Percentiles rank a stretch among this genome's conserved stretches.
These are phyloP conservation scores for Drosophila jambulina DNA, from an alignment of 1,140 invertebrate genomes.

Conservation along the genomic window DNA sequence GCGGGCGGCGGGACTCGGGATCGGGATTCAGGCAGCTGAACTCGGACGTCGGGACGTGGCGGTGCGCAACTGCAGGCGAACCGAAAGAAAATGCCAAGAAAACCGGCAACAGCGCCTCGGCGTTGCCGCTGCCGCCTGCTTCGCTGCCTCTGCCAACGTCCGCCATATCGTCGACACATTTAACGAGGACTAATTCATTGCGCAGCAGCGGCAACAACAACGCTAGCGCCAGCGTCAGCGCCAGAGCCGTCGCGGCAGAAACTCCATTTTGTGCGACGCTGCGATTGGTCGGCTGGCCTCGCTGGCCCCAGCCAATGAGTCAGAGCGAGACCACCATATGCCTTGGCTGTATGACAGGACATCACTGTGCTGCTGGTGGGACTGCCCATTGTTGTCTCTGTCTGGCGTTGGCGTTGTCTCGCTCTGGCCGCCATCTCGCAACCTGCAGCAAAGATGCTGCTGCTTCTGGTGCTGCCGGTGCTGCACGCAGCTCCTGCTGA, in stretches of 20 bases:
- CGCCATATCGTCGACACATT: slow-evolving; percentile 65
- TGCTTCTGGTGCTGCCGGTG: neutral
- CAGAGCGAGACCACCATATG: slow-evolving; percentile 3
- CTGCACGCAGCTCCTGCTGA: slow-evolving; percentile 1
- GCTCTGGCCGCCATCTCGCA: slow-evolving; percentile 1
- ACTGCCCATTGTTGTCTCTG: neutral
- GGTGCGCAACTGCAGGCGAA: slow-evolving; percentile 46
- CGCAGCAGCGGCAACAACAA: slow-evolving; percentile 59
- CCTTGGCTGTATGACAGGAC: neutral
- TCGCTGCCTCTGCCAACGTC: slow-evolving; percentile 1
- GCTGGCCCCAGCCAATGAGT: neutral
- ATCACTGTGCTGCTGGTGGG: neutral
- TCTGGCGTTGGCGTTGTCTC: neutral
- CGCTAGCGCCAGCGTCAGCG: neutral
- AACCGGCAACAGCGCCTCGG: slow-evolving; percentile 64
- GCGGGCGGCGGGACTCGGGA: neutral
- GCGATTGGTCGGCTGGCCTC: slow-evolving; percentile 47
- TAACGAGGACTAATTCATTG: slow-evolving; percentile 83
- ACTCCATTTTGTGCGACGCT: slow-evolving; percentile 63
- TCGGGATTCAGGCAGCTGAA: slow-evolving; percentile 1
- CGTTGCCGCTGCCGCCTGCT: neutral
- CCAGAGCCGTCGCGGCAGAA: slow-evolving; percentile 5
- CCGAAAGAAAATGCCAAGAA: slow-evolving; percentile 61
- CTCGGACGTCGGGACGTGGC: slow-evolving; percentile 16
- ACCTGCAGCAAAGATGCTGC: neutral